These are phyloP conservation scores for Cynoglossus semilaevis DNA, from an alignment of 2,113 vertebrate species.

Conservation along the genomic window DNA sequence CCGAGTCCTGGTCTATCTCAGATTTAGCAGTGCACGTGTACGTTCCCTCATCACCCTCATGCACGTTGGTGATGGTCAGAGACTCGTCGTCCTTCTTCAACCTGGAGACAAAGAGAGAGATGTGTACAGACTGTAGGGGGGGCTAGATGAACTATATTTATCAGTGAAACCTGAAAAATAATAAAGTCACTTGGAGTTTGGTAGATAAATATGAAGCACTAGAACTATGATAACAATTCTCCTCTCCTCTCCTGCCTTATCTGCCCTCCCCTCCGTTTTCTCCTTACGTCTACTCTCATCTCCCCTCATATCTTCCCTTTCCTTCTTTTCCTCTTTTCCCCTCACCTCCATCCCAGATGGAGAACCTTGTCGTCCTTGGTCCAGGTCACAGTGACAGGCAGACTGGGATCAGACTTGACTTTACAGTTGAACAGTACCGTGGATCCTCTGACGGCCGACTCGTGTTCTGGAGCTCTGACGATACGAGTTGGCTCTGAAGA, in stretches of 20 bases:
- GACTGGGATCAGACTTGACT: slow-evolving; percentile 81
- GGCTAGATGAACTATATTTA: no score
- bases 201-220: no score
- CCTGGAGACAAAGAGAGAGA: slow-evolving; percentile 58
- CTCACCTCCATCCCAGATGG: slow-evolving; percentile 81
- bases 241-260: no score
- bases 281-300: no score
- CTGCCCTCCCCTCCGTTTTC: no score
- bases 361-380: slow-evolving; percentile 85
- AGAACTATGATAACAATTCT: no score
- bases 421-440: slow-evolving; percentile 83
- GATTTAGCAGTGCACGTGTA: slow-evolving; percentile 89
- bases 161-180: background rate
- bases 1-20: slow-evolving; percentile 87
- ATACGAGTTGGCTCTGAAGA: slow-evolving; percentile 89
- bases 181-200: no score
- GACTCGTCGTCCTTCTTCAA: slow-evolving; percentile 87
- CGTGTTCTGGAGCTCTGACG: slow-evolving; percentile 80
- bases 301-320: no score
- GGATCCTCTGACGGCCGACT: slow-evolving; percentile 77
- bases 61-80: slow-evolving; percentile 82
- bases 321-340: no score
- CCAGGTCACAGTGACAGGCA: slow-evolving; percentile 83
- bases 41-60: slow-evolving; percentile 86
- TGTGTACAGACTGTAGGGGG: background rate